Evolutionary conservation across 2,797 vertebrate genomes (phyloP).

Genomic region (Hyperoplus immaculatus): DNA sequence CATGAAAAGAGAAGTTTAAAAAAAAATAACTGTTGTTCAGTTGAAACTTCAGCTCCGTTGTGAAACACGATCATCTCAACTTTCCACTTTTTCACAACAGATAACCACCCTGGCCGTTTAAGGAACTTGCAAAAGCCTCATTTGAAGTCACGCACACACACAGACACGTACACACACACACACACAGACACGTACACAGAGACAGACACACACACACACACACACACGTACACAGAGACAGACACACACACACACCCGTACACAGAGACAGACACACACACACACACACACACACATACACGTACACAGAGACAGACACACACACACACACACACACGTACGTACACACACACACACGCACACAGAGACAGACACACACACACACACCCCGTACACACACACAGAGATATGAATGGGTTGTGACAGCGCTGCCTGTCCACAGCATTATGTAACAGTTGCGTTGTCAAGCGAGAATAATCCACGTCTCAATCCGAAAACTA

Average conservation of each 20-base stretch:
- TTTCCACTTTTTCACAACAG: slow-evolving; percentile 57
- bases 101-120: not conserved
- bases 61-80: slow-evolving; percentile 26
- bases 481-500: too few relatives aligned
- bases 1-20: not conserved
- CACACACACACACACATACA: too few relatives aligned
- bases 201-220: slow-evolving; percentile 1
- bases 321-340: too few relatives aligned
- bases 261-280: too few relatives aligned
- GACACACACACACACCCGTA: not conserved
- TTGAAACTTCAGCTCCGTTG: slow-evolving; percentile 14
- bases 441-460: too few relatives aligned
- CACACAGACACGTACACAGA: not conserved
- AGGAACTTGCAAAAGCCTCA: slow-evolving; percentile 47
- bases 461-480: too few relatives aligned
- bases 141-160: not conserved
- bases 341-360: too few relatives aligned
- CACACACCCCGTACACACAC: too few relatives aligned
- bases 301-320: too few relatives aligned
- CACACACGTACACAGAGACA: not conserved
- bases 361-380: too few relatives aligned
- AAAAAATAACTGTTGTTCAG: not conserved
- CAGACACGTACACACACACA: not conserved
- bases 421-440: too few relatives aligned
- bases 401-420: not conserved